phyloP scores from a whole-genome alignment of 2,797 vertebrate genomes.

The Lacerta agilis region DNA sequence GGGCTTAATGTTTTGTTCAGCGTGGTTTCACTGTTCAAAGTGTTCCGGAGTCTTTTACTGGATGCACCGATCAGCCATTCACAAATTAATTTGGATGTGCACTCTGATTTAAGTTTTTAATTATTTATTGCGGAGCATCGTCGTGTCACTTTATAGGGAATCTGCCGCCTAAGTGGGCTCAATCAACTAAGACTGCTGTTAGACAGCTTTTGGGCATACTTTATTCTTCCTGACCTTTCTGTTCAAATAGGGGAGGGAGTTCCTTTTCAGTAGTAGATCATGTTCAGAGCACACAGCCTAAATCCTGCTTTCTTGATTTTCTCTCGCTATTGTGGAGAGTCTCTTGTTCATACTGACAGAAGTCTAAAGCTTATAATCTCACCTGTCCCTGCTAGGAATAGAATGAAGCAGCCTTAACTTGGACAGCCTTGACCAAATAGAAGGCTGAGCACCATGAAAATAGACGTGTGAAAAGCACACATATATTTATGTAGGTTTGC shows the following conservation, averaged over 20 bases:
- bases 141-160: conserved; percentile 48
- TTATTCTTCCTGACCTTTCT: conserved; percentile 29
- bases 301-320: background rate
- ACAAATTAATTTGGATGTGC: conserved; percentile 38
- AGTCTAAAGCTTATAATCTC: conserved; percentile 28
- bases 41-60: background rate
- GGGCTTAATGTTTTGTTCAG: conserved; percentile 9
- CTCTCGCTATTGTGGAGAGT: conserved; percentile 22
- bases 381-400: conserved; percentile 51
- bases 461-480: background rate
- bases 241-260: background rate
- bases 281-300: conserved; percentile 22
- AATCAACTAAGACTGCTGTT: conserved; percentile 57
- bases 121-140: conserved; percentile 14
- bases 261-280: conserved; percentile 43
- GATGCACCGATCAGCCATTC: background rate
- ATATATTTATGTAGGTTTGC: background rate
- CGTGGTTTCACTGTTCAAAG: conserved; percentile 22
- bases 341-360: conserved; percentile 34
- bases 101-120: conserved; percentile 53
- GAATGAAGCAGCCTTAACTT: conserved; percentile 24
- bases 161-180: conserved; percentile 35
- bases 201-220: conserved; percentile 7
- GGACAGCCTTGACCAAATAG: background rate
- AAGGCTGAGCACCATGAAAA: background rate